Evolutionary conservation across 2,888 invertebrate genomes (phyloP).

Genomic region (Himalopsyche japonica): DNA sequence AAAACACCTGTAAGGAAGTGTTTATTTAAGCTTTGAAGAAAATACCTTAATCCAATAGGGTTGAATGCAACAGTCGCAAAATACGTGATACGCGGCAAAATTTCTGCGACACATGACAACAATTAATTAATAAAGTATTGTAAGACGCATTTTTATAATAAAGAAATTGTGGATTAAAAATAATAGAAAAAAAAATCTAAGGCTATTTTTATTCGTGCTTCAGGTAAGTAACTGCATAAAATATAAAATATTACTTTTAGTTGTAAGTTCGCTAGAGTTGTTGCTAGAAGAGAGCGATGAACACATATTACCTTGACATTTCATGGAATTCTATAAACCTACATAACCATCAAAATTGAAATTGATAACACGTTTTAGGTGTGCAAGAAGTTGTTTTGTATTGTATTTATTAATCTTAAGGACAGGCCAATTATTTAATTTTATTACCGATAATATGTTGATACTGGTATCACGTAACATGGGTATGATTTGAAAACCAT

Average conservation of each 20-base stretch:
- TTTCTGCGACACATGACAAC: too few species aligned
- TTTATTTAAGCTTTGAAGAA: too few species aligned
- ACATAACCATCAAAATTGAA: constrained; percentile 13
- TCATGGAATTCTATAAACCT: constrained; percentile 14
- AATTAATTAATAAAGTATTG: too few species aligned
- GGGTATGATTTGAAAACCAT: background rate
- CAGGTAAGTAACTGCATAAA: background rate
- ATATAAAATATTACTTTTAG: background rate
- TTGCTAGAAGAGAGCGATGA: constrained; percentile 3
- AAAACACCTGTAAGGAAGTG: too few species aligned
- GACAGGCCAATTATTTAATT: background rate
- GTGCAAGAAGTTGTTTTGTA: background rate
- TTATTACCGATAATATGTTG: background rate
- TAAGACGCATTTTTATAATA: too few species aligned
- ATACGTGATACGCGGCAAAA: too few species aligned
- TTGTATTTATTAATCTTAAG: background rate
- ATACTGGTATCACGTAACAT: background rate
- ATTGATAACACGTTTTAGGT: constrained; percentile 2
- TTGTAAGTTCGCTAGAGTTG: background rate
- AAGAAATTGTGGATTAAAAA: background rate
- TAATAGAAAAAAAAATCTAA: background rate
- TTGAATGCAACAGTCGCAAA: too few species aligned
- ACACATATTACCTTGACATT: constrained; percentile 25
- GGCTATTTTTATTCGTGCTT: background rate
- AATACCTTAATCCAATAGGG: too few species aligned